Percentiles rank a stretch among this genome's conserved stretches.
These are phyloP conservation scores for Lasioglossum vierecki DNA, from an alignment of 2,888 invertebrate genomes.

Conservation along the genomic window DNA sequence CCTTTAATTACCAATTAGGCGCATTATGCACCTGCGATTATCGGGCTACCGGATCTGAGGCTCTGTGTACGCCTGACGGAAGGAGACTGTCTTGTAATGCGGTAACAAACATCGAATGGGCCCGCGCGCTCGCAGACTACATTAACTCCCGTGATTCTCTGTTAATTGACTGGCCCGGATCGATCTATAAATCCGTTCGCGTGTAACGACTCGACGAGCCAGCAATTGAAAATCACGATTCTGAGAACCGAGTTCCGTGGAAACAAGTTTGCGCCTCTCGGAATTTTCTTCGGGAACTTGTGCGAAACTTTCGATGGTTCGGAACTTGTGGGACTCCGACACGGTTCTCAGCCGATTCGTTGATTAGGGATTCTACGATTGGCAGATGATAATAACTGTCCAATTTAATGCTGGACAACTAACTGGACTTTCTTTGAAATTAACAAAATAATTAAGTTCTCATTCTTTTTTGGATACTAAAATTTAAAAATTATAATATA, in stretches of 20 bases:
- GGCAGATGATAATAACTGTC: not conserved
- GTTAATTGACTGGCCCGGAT: slow-evolving; percentile 17
- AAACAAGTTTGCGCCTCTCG: not conserved
- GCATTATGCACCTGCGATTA: slow-evolving; percentile 74
- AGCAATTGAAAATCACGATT: not conserved
- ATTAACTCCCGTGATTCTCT: slow-evolving; percentile 26
- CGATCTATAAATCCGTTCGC: slow-evolving; percentile 9
- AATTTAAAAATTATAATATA: too few species aligned
- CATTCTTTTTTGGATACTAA: too few species aligned
- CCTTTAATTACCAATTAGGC: slow-evolving; percentile 77
- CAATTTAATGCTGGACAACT: too few species aligned
- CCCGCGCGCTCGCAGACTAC: not conserved
- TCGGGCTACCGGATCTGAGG: slow-evolving; percentile 65
- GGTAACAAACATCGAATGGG: slow-evolving; percentile 49
- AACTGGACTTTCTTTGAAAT: too few species aligned
- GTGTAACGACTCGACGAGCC: not conserved
- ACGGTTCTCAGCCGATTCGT: not conserved
- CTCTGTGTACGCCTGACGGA: slow-evolving; percentile 23
- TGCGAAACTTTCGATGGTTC: not conserved
- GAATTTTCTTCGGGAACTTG: not conserved
- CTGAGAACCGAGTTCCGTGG: not conserved
- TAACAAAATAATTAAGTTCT: too few species aligned
- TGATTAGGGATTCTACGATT: not conserved
- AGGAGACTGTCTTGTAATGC: slow-evolving; percentile 60
- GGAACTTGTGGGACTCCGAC: not conserved